Evolutionary conservation across 2,113 vertebrate species (phyloP).

Genomic region (Dicrurus megarhynchus): DNA sequence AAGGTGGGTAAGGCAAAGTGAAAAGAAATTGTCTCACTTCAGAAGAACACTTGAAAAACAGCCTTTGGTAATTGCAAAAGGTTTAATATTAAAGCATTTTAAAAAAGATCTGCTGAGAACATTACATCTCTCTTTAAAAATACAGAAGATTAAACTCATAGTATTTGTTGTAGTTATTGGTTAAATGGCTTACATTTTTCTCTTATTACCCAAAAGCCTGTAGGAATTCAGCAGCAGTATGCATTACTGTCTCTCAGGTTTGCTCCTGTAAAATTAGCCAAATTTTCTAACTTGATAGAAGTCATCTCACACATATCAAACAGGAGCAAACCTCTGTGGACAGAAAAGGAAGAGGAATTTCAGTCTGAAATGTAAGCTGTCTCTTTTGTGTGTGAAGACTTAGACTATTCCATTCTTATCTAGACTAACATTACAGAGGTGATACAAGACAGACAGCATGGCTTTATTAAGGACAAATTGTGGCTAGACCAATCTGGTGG

Average conservation of each 20-base stretch:
- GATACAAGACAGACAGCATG: not conserved
- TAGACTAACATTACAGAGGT: not conserved
- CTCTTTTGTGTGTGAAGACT: not conserved
- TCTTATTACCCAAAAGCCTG: not conserved
- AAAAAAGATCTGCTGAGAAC: not conserved
- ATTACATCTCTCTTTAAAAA: not conserved
- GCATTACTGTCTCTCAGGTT: not conserved
- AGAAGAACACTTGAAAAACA: not conserved
- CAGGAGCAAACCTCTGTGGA: not conserved
- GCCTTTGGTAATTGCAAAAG: not conserved
- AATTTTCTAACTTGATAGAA: not conserved
- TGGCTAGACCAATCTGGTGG: not conserved
- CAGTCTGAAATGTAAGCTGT: not conserved
- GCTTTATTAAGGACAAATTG: not conserved
- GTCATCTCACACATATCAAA: not conserved
- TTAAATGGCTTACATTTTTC: not conserved
- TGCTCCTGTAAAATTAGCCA: not conserved
- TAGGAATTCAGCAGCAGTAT: not conserved
- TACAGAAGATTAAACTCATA: not conserved
- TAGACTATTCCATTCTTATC: not conserved
- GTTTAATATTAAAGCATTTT: not conserved
- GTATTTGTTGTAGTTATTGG: not conserved
- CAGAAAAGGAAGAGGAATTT: not conserved
- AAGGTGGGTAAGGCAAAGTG: not conserved
- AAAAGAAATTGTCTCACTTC: slow-evolving; percentile 2